These are phyloP conservation scores for Atlantisia rogersi DNA, from an alignment of 2,113 vertebrate species.

Conservation along the genomic window DNA sequence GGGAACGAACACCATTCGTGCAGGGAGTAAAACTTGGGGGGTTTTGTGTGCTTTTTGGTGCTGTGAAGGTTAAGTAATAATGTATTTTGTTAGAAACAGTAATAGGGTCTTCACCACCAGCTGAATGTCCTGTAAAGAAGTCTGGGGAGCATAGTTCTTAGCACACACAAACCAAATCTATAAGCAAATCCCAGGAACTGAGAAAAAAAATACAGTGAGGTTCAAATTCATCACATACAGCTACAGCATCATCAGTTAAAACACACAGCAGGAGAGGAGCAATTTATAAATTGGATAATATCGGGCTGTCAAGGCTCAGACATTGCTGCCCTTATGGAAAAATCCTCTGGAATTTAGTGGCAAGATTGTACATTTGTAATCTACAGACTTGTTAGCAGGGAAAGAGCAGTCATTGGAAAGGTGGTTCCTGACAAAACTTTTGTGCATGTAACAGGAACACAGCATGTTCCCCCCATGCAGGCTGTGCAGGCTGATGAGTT, in stretches of 20 bases:
- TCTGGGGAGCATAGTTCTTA: not conserved
- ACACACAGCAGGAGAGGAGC: not conserved
- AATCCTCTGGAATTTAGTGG: conserved; percentile 1
- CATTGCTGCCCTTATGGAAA: conserved; percentile 29
- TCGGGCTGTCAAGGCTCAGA: not conserved
- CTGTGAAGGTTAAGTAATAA: not conserved
- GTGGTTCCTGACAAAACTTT: not conserved
- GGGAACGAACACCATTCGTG: not conserved
- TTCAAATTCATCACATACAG: not conserved
- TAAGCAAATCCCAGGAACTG: not conserved
- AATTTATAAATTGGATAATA: not conserved
- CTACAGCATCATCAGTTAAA: not conserved
- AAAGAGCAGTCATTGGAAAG: not conserved
- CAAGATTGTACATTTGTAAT: not conserved
- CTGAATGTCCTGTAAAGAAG: conserved; percentile 40
- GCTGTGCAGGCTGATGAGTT: not conserved
- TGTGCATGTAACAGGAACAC: not conserved
- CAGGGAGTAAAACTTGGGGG: not conserved
- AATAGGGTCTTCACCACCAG: not conserved
- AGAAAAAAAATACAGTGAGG: not conserved
- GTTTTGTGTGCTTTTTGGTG: not conserved
- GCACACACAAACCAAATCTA: not conserved
- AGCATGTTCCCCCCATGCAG: not conserved
- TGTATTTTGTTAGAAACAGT: not conserved
- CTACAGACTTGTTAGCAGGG: not conserved